Evolutionary conservation across 2,888 invertebrate species (phyloP).

Genomic region (Boloria euphrosyne): DNA sequence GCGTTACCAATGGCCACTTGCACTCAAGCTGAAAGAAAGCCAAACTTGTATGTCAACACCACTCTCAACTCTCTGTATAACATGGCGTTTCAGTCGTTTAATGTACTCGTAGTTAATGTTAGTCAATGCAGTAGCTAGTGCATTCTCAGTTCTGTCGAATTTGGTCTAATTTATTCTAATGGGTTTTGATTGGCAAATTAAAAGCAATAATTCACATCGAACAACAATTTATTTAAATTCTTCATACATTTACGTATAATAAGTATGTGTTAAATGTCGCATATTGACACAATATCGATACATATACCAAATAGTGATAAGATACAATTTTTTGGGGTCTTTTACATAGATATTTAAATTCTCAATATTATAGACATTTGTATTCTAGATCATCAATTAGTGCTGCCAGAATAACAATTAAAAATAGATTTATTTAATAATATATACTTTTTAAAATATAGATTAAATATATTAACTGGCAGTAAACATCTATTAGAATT

Average conservation of each 20-base stretch:
- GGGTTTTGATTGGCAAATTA: not conserved
- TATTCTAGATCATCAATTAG: not conserved
- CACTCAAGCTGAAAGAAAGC: too few relatives aligned
- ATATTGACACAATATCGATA: slow-evolving; percentile 26
- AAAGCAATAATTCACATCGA: slow-evolving; percentile 20
- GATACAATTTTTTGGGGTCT: not conserved
- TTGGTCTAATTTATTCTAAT: too few relatives aligned
- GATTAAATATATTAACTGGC: too few relatives aligned
- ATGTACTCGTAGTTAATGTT: too few relatives aligned
- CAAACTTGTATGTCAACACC: too few relatives aligned
- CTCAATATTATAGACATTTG: not conserved
- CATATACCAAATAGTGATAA: slow-evolving; percentile 27
- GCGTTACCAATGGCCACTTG: too few relatives aligned
- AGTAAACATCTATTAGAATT: too few relatives aligned
- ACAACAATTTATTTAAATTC: slow-evolving; percentile 30
- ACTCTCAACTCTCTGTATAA: too few relatives aligned
- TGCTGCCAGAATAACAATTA: not conserved
- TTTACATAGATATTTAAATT: not conserved
- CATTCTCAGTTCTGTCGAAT: too few relatives aligned
- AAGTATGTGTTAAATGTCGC: slow-evolving; percentile 15
- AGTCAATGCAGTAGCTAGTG: too few relatives aligned
- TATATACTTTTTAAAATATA: too few relatives aligned
- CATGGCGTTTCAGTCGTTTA: too few relatives aligned
- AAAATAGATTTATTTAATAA: not conserved
- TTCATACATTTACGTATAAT: slow-evolving; percentile 23